Base-by-base conservation (phyloP, 2,888 invertebrate genomes). In the Cataglyphis cursor region DNA sequence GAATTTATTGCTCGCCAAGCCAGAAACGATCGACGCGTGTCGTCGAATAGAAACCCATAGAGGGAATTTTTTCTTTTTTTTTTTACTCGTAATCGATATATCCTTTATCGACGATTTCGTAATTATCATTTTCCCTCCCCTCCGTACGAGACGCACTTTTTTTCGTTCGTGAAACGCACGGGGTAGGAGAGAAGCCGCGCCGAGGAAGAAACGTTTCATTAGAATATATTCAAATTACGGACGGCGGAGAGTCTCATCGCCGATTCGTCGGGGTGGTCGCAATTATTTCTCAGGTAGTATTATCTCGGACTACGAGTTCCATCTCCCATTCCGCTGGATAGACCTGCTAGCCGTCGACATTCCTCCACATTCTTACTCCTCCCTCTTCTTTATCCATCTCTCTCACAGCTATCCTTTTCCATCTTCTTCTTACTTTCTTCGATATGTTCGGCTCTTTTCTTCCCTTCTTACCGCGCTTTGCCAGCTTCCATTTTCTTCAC, bases 151-250 rank as follows among this genome's bases (percentile, higher is more conserved):
- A 28, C 41, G n/a, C 44, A 12, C 28, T 57, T 57, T 84, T 83
- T 51, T 51, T n/a, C 35, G 61, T 68, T 62, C 65, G 84, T 78
- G 65, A 68, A 59, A 81, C 54, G 38, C 6, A 41, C 35, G 62
- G 65, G 76, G 24, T 76, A 75, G 68, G 81, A 48, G 21, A 64
- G 51, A 61, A 48, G n/a, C 15, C 35, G 24, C 38, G 62, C 21
- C 35, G 78, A 64, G 66, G 66, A 70, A 70, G 62, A 68, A 72
- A 66, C 80, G 87, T 87, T 85, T 81, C 83, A 83, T 82, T 86
- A 83, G 83, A 84, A 88, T 87, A 85, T 87, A 88, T 88, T 87
- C 88, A 88, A 88, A 88, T 87, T 84, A 84, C 82, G 72, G 54
- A 24, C 81, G 65, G 38, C 78, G 59, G 24, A 82, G 61, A 82